Percentiles rank a stretch among this genome's conserved stretches.
phyloP scores from a whole-genome alignment of 92 coral and sea anemone species.

The Micromussa lordhowensis region DNA sequence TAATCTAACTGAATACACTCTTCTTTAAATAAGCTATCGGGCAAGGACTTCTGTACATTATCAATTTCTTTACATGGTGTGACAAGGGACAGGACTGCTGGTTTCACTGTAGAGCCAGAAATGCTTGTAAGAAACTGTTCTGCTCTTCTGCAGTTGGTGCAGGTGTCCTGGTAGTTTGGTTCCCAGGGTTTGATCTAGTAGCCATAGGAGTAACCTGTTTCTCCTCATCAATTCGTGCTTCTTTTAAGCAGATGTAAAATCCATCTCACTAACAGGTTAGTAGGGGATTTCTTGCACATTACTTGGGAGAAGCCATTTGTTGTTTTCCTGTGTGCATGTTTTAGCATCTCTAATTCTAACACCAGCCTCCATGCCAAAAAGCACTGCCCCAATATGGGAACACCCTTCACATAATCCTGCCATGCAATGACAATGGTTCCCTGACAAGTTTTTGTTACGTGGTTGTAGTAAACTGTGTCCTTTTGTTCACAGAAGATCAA shows the following conservation, averaged over 20 bases:
- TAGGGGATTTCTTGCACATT: too few relatives aligned
- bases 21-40: constrained; percentile 4
- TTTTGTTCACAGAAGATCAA: too few relatives aligned
- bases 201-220: neutral
- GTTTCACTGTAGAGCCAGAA: neutral
- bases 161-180: constrained; percentile 4
- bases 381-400: constrained; percentile 74
- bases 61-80: constrained; percentile 8
- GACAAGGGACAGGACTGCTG: constrained; percentile 16
- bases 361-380: constrained; percentile 72
- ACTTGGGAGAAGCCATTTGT: constrained; percentile 64
- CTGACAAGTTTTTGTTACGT: too few relatives aligned
- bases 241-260: constrained; percentile 62
- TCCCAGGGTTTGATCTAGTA: neutral
- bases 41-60: constrained; percentile 11
- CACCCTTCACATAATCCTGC: constrained; percentile 68
- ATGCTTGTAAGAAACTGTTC: neutral
- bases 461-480: too few relatives aligned
- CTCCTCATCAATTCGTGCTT: neutral
- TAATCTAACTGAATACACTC: neutral
- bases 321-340: constrained; percentile 59
- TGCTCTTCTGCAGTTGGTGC: constrained; percentile 10
- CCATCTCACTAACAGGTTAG: constrained; percentile 62
- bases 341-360: constrained; percentile 49
- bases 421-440: too few relatives aligned